Evolutionary conservation across 2,113 vertebrate species (phyloP), one percentile per base, ranked within the genome.

Genomic region (Camelus dromedarius): DNA sequence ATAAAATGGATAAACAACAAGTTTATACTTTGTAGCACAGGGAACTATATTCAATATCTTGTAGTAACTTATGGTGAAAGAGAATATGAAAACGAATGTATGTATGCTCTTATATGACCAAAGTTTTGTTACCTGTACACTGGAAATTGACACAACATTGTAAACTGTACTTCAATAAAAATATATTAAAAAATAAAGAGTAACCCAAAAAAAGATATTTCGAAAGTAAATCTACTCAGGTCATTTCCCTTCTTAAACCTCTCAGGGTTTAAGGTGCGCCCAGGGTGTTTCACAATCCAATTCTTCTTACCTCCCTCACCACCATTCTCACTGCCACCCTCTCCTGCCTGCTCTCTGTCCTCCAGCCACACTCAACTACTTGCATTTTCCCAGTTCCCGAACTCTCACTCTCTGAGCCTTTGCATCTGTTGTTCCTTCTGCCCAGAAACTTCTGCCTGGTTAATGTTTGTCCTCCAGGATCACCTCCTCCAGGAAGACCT

Each of bases 281-380:
- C 76, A 62, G 8, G 3, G 54, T 46, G 20, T 35, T 75, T 52
- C 46, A 0, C 8, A 12, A 50, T 60, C 35, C 1, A 1, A 14
- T 6, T 24, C 32, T 14, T 13, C 52, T 60, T 24, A 8, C 5
- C 32, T 12, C n/a, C n/a, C 62, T 58, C 28, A 24, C 18, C 56
- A 24, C 14, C 2, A 1, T 14, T 38, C 22, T 54, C 0, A 9
- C 8, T n/a, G 2, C 56, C 19, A 6, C 3, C 26, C 10, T 52
- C 20, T 10, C 12, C 52, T 16, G 19, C 26, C n/a, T 72, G 64
- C 20, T 62, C 35, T 75, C 52, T 46, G 48, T 6, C 14, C 42
- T 46, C 8, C 54, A 30, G 6, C 11, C n/a, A 7, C 2, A 20
- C 42, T 52, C 0, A 5, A 4, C 30, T n/a, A 32, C 5, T 7